Evolutionary conservation across 2,888 invertebrate genomes (phyloP), one percentile per base, ranked within the genome.

Genomic region (Octodonta nipae): DNA sequence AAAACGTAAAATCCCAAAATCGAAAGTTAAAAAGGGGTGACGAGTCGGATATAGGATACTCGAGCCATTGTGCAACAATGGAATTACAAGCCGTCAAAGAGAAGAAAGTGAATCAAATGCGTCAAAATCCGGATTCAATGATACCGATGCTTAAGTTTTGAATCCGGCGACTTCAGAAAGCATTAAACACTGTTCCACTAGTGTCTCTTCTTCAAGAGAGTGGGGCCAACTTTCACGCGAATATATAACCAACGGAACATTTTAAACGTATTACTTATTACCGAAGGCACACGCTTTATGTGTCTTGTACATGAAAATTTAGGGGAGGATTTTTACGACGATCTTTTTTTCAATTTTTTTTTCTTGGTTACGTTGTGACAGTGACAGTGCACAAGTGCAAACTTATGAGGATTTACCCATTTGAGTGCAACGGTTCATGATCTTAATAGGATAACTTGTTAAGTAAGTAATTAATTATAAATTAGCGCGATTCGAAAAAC

Each of bases 221-320:
- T 53, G 59, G 60, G 56, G 55, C 51, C 46, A 58, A 61, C 61
- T 61, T 61, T 61, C 61, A 60, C 61, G 56, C 55, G 56, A 51
- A 56, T 61, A 61, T 61, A 61, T 58, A 60, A 61, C 56, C 57
- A 58, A 57, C 55, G 53, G 54, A 49, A 55, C 56, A 55, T 54
- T 58, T 60, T 57, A 56, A 54, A 51, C 55, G 55, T 56, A 58
- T 60, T 61, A 61, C 59, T 59, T 59, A 56, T 57, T 51, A 47
- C 48, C 40, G n/a, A 43, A 48, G 45, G 42, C 45, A 43, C 41
- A 44, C 44, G 40, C 36, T 37, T 34, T 34, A 35, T 34, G 34
- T 34, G 40, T 40, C 30, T 33, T 26, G 33, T 36, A 30, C 31
- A 26, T 30, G 33, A 15, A 25, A 32, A 39, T 27, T 34, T 22